These are phyloP conservation scores for Dicaeum eximium DNA, from an alignment of 2,113 vertebrate species.

Conservation along the genomic window DNA sequence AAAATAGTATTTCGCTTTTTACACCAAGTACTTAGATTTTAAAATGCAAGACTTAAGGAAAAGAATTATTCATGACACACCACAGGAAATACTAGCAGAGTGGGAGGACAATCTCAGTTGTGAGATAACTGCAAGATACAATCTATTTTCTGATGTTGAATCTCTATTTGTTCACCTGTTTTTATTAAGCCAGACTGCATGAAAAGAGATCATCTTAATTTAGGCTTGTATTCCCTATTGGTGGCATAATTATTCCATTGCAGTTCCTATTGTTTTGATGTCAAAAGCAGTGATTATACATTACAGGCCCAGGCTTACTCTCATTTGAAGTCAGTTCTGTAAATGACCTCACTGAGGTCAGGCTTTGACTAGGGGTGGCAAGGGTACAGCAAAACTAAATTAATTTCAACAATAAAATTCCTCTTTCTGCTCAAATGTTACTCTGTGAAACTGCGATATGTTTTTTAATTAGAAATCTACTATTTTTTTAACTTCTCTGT, in stretches of 20 bases:
- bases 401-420: background rate
- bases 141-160: background rate
- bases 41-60: background rate
- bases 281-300: conserved; percentile 1
- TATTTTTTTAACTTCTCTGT: background rate
- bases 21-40: background rate
- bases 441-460: background rate
- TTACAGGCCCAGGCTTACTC: background rate
- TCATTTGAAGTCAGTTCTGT: background rate
- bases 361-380: background rate
- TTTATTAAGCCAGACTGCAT: background rate
- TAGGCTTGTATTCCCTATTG: background rate
- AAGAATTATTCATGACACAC: background rate
- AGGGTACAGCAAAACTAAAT: background rate
- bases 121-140: background rate
- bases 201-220: background rate
- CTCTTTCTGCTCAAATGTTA: background rate
- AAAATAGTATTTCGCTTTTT: background rate
- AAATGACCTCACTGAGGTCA: background rate
- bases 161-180: background rate
- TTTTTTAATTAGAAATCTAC: conserved; percentile 2
- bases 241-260: background rate
- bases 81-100: background rate
- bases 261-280: background rate
- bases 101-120: background rate